These are phyloP conservation scores for Vanessa tameamea DNA, from an alignment of 1,140 invertebrate species.

Conservation along the genomic window DNA sequence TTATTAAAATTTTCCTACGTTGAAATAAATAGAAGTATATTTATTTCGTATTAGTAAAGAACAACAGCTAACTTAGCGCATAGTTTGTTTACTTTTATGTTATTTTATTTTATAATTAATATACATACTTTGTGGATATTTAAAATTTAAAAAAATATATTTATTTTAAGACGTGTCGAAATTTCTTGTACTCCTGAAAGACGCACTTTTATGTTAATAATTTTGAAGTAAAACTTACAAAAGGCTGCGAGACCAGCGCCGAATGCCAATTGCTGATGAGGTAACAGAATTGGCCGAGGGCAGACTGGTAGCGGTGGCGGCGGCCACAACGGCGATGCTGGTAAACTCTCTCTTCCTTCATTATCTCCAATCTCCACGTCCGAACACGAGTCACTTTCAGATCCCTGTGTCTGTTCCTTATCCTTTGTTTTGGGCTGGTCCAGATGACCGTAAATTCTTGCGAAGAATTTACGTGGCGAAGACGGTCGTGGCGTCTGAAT, in stretches of 20 bases:
- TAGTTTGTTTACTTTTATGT: no score
- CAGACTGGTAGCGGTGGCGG: conserved; percentile 64
- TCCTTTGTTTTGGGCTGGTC: conserved; percentile 65
- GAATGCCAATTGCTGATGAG: conserved; percentile 76
- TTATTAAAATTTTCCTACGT: no score
- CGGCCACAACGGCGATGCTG: conserved; percentile 53
- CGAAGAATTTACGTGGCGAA: conserved; percentile 85
- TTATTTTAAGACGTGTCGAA: no score
- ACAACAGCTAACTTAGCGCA: no score
- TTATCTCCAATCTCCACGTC: conserved; percentile 72
- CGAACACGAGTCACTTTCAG: conserved; percentile 72
- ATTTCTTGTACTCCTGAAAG: no score
- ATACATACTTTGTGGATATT: no score
- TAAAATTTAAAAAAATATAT: no score
- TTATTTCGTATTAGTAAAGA: no score
- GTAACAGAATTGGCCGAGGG: conserved; percentile 64
- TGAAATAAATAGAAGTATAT: no score
- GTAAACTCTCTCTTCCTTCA: conserved; percentile 38
- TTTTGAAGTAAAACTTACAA: conserved; percentile 76
- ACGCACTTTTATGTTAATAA: not conserved
- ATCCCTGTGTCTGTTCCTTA: conserved; percentile 37
- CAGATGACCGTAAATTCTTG: conserved; percentile 84
- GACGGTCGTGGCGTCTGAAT: conserved; percentile 79
- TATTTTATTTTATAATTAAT: no score
- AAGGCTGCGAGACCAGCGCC: conserved; percentile 84